phyloP scores from a whole-genome alignment of 2,113 vertebrate genomes.

The Melanerpes aurifrons region DNA sequence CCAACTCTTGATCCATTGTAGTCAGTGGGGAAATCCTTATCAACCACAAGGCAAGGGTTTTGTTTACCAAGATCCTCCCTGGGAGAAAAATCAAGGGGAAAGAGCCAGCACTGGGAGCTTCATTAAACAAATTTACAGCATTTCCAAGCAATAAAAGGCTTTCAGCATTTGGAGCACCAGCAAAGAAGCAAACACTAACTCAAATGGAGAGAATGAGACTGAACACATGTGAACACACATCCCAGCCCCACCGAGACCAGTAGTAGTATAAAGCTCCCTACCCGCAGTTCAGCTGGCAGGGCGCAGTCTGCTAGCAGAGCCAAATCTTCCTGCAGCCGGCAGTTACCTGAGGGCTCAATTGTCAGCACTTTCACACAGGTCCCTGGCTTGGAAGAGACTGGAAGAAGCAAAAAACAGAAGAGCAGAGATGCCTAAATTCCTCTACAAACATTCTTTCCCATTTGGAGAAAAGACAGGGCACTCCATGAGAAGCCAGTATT shows the following conservation, averaged over 20 bases:
- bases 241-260: background rate
- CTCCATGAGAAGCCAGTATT: background rate
- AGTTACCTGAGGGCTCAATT: slow-evolving; percentile 85
- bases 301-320: slow-evolving; percentile 91
- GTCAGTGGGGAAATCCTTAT: background rate
- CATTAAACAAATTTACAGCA: background rate
- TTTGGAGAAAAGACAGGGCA: background rate
- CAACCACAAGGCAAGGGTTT: background rate
- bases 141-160: background rate
- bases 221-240: background rate
- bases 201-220: background rate
- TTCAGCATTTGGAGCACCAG: background rate
- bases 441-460: background rate
- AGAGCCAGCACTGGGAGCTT: background rate
- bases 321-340: slow-evolving; percentile 89
- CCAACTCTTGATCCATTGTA: background rate
- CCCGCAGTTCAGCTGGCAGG: slow-evolving; percentile 87
- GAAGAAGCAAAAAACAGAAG: slow-evolving; percentile 27
- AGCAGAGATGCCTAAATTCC: slow-evolving; percentile 45
- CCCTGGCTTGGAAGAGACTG: slow-evolving; percentile 95
- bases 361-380: slow-evolving; percentile 95
- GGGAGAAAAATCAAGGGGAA: background rate
- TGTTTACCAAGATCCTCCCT: background rate
- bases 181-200: background rate
- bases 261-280: slow-evolving; percentile 65